Evolutionary conservation across 1,140 invertebrate species (phyloP).

Genomic region (Adelges cooleyi): DNA sequence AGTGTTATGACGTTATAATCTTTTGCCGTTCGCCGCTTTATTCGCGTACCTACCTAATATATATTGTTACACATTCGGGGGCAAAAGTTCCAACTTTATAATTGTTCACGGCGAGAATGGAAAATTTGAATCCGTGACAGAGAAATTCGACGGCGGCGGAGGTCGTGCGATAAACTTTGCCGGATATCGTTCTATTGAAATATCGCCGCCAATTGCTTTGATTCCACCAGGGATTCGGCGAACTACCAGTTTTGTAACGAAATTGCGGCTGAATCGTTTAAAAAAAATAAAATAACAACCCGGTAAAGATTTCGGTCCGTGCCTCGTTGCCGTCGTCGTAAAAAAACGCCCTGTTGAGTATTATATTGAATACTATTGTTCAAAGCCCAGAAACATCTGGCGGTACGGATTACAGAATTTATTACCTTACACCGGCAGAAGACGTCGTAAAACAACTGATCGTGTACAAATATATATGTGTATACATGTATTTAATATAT

Average conservation of each 20-base stretch:
- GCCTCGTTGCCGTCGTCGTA: too few species aligned
- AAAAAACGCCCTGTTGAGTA: too few species aligned
- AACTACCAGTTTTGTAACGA: not conserved
- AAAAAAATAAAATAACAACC: not conserved
- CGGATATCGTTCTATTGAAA: too few species aligned
- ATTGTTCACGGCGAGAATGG: not conserved
- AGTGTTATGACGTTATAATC: slow-evolving; percentile 24
- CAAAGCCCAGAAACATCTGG: slow-evolving; percentile 7
- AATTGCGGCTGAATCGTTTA: not conserved
- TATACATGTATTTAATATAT: not conserved
- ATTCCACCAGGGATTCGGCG: not conserved
- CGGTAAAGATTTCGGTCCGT: not conserved
- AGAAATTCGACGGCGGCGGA: slow-evolving; percentile 8
- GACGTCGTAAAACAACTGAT: slow-evolving; percentile 6
- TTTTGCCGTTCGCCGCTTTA: not conserved
- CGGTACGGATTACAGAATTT: slow-evolving; percentile 7
- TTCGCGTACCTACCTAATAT: not conserved
- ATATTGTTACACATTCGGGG: slow-evolving; percentile 19
- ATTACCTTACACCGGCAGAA: slow-evolving; percentile 4
- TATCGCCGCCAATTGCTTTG: too few species aligned
- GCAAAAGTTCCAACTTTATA: slow-evolving; percentile 21
- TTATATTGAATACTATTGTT: not conserved
- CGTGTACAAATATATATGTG: not conserved
- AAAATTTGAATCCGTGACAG: not conserved
- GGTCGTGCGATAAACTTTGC: not conserved